A percentile compares a stretch with the other conserved stretches of the same genome.
Evolutionary conservation across 2,888 invertebrate species (phyloP).

Genomic region (Parochlus steinenii): DNA sequence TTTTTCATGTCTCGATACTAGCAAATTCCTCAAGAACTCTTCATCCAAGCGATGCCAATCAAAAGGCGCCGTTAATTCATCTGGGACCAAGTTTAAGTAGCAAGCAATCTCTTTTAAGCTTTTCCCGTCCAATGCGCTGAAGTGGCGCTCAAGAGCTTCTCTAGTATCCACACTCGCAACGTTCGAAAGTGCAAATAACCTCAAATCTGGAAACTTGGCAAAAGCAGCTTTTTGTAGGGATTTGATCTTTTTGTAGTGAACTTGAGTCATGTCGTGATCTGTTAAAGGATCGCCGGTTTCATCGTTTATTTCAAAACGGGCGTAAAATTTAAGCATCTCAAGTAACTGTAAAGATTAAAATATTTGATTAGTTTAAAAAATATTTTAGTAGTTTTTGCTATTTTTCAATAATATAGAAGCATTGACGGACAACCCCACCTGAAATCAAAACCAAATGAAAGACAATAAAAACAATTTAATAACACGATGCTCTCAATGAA

Average conservation of each 20-base stretch:
- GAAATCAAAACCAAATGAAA: too few species aligned
- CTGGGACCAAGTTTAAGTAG: slow-evolving; percentile 73
- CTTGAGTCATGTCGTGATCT: slow-evolving; percentile 82
- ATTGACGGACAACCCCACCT: too few species aligned
- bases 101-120: slow-evolving; percentile 74
- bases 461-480: too few species aligned
- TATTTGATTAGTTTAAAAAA: too few species aligned
- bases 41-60: slow-evolving; percentile 63
- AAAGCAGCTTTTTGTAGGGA: slow-evolving; percentile 86
- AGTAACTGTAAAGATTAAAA: slow-evolving; percentile 49
- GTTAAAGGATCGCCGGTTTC: slow-evolving; percentile 87
- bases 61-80: slow-evolving; percentile 42
- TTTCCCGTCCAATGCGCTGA: slow-evolving; percentile 50
- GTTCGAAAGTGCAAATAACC: slow-evolving; percentile 78
- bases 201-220: slow-evolving; percentile 72
- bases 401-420: too few species aligned
- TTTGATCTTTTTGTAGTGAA: slow-evolving; percentile 85
- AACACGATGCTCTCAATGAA: too few species aligned
- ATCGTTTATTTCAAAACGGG: slow-evolving; percentile 94
- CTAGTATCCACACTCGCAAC: slow-evolving; percentile 91
- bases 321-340: slow-evolving; percentile 91
- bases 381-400: too few species aligned
- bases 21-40: slow-evolving; percentile 65
- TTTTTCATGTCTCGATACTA: slow-evolving; percentile 79
- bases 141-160: slow-evolving; percentile 66